Percentiles rank a stretch among this genome's conserved stretches.
These are phyloP conservation scores for Ancistrus triradiatus DNA, from an alignment of 2,113 vertebrate species.

Conservation along the genomic window DNA sequence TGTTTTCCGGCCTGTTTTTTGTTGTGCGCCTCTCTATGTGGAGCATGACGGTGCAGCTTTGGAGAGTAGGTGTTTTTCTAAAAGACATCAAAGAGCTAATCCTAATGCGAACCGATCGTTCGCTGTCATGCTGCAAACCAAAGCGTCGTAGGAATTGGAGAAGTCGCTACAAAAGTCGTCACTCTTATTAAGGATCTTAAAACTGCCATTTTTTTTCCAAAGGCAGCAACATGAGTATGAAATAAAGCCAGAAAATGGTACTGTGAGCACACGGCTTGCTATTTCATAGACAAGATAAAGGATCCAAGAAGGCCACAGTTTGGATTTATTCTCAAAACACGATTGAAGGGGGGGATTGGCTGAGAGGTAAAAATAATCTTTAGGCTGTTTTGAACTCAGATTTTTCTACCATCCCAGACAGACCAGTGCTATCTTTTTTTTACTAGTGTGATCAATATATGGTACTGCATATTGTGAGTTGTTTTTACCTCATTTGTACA, in stretches of 20 bases:
- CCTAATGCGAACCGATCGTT: conserved; percentile 65
- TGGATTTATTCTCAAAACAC: conserved; percentile 37
- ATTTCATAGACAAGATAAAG: conserved; percentile 36
- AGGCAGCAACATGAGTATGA: conserved; percentile 47
- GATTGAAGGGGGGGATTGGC: background rate
- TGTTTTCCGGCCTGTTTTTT: conserved; percentile 12
- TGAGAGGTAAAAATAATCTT: conserved; percentile 11
- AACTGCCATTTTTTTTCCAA: conserved; percentile 50
- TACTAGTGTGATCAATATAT: conserved; percentile 61
- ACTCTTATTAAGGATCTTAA: conserved; percentile 52
- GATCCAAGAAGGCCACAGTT: conserved; percentile 33
- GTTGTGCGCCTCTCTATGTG: conserved; percentile 46
- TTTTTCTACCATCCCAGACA: conserved; percentile 16
- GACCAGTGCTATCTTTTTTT: conserved; percentile 48
- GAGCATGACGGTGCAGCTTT: conserved; percentile 46
- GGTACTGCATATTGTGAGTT: conserved; percentile 61
- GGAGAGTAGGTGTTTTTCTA: conserved; percentile 57
- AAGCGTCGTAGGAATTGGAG: conserved; percentile 56
- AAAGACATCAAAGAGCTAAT: conserved; percentile 63
- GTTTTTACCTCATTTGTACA: conserved; percentile 74
- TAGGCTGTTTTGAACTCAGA: conserved; percentile 14
- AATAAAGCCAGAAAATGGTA: conserved; percentile 24
- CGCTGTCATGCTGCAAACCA: conserved; percentile 61
- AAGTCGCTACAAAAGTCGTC: conserved; percentile 42
- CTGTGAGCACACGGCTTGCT: conserved; percentile 27